Evolutionary conservation across 2,888 invertebrate genomes (phyloP).

Genomic region (Charanyca ferruginea): DNA sequence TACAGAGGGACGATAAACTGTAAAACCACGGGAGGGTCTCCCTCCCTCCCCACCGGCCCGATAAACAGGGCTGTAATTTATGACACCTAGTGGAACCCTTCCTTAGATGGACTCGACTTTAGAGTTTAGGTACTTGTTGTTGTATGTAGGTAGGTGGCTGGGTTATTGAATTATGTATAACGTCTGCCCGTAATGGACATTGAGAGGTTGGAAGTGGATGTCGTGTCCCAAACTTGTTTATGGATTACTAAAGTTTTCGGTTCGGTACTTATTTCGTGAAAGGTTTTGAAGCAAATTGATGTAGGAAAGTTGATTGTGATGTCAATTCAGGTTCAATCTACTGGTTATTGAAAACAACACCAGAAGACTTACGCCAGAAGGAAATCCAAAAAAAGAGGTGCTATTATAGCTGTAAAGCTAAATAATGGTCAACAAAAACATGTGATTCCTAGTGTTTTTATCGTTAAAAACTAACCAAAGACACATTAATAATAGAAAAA

Average conservation of each 20-base stretch:
- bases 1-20: conserved; percentile 89
- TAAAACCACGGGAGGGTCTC: conserved; percentile 88
- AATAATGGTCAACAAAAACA: not conserved
- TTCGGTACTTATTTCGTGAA: conserved; percentile 14
- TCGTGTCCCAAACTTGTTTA: conserved; percentile 42
- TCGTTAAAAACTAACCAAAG: no score
- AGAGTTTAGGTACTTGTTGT: conserved; percentile 58
- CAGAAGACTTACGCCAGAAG: no score
- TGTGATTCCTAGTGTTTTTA: no score
- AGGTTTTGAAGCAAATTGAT: conserved; percentile 13
- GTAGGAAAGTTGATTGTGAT: not conserved
- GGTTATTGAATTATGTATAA: conserved; percentile 66
- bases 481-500: not conserved
- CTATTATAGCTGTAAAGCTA: not conserved
- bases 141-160: conserved; percentile 52
- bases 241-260: conserved; percentile 41
- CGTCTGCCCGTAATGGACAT: conserved; percentile 61
- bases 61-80: conserved; percentile 90
- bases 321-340: not conserved
- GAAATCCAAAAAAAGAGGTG: not conserved
- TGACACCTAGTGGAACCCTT: conserved; percentile 86
- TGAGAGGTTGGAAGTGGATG: conserved; percentile 48
- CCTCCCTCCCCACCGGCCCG: conserved; percentile 82
- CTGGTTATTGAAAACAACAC: not conserved
- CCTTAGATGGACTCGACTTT: conserved; percentile 73